A percentile compares a stretch with the other conserved stretches of the same genome.
phyloP scores from a whole-genome alignment of 2,888 invertebrate species.

The Opisthograptis luteolata region DNA sequence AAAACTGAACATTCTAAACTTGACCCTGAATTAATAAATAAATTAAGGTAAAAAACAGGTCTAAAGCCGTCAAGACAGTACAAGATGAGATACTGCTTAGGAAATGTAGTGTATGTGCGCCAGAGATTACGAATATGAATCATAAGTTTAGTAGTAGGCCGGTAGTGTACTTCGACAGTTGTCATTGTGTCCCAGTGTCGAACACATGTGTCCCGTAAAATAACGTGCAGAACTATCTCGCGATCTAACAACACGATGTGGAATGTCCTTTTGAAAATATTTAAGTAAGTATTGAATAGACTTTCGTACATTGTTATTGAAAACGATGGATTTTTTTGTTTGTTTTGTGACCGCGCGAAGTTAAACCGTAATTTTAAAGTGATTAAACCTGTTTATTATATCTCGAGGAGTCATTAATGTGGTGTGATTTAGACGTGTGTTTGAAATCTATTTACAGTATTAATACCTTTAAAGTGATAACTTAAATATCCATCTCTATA shows the following conservation, averaged over 20 bases:
- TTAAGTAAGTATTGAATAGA: constrained; percentile 28
- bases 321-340: neutral
- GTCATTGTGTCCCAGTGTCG: neutral
- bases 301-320: neutral
- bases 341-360: neutral
- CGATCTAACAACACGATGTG: constrained; percentile 31
- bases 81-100: neutral
- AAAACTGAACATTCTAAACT: too few relatives aligned
- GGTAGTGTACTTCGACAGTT: constrained; percentile 3
- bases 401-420: neutral
- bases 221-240: too few relatives aligned
- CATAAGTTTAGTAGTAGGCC: neutral
- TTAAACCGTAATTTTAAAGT: too few relatives aligned
- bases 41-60: too few relatives aligned
- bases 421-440: constrained; percentile 1
- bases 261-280: constrained; percentile 29
- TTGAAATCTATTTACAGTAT: constrained; percentile 9
- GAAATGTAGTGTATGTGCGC: neutral
- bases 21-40: too few relatives aligned
- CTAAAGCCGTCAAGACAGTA: too few relatives aligned
- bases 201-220: constrained; percentile 5
- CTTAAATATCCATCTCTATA: too few relatives aligned
- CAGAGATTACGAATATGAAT: constrained; percentile 1
- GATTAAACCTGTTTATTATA: neutral
- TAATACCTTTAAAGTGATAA: constrained; percentile 7